These are phyloP conservation scores for Rhinichthys osculus DNA, from an alignment of 2,797 vertebrate species.

Conservation along the genomic window DNA sequence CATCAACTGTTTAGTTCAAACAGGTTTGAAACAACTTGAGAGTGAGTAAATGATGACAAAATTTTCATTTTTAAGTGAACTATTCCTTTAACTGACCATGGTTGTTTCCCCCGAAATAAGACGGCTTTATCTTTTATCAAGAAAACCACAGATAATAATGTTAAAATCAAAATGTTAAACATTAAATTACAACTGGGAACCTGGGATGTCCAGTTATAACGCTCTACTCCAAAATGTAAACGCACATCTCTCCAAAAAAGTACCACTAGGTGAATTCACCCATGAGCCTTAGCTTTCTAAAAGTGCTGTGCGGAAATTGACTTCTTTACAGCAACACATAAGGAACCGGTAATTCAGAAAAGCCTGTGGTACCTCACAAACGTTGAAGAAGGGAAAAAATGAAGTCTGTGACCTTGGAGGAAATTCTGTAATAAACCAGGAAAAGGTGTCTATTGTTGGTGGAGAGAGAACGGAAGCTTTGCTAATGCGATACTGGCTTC, in stretches of 20 bases:
- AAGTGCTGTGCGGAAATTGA: constrained; percentile 6
- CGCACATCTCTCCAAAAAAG: background rate
- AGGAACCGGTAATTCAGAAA: constrained; percentile 8
- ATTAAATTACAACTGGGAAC: background rate
- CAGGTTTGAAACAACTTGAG: no score
- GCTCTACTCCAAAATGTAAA: background rate
- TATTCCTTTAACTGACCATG: constrained; percentile 12
- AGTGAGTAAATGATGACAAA: no score
- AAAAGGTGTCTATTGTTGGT: constrained; percentile 78
- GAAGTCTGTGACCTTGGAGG: constrained; percentile 61
- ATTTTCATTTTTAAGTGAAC: no score
- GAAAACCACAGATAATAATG: background rate
- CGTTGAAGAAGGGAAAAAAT: constrained; percentile 12
- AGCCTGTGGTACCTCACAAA: constrained; percentile 27
- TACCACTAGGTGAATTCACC: background rate
- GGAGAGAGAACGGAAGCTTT: constrained; percentile 71
- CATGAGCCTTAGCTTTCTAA: background rate
- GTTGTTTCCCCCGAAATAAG: constrained; percentile 1
- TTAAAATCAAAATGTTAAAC: background rate
- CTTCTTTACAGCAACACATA: constrained; percentile 24
- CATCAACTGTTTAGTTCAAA: no score
- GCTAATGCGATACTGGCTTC: constrained; percentile 67
- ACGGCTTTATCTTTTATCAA: background rate
- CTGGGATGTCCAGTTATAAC: background rate
- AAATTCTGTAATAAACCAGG: constrained; percentile 77